Evolutionary conservation across 2,113 vertebrate genomes (phyloP).

Genomic region (Physeter macrocephalus): DNA sequence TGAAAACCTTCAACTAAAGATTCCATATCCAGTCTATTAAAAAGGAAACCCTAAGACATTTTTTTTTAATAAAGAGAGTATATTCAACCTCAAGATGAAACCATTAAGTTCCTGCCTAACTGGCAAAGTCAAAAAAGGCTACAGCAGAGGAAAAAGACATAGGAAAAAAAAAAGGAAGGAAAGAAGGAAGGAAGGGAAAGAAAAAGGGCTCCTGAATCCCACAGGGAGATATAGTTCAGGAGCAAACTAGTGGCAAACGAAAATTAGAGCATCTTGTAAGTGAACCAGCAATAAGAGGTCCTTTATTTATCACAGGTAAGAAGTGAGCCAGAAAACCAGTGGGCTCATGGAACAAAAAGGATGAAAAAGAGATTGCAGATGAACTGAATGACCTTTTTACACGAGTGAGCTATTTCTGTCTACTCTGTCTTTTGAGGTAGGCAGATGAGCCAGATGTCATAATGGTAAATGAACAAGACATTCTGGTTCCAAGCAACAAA

Average conservation of each 20-base stretch:
- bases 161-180: neutral
- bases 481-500: neutral
- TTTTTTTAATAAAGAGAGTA: neutral
- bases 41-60: neutral
- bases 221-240: neutral
- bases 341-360: neutral
- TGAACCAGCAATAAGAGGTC: neutral
- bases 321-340: neutral
- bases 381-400: neutral
- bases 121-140: neutral
- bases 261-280: neutral
- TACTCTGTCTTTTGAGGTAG: neutral
- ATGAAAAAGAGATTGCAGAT: neutral
- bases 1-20: slow-evolving; percentile 23
- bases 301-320: neutral
- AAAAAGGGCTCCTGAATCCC: neutral
- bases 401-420: neutral
- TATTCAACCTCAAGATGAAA: slow-evolving; percentile 17
- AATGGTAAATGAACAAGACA: neutral
- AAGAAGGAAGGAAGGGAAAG: neutral
- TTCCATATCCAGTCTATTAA: neutral
- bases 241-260: slow-evolving; percentile 16
- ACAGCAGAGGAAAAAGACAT: neutral
- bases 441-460: neutral
- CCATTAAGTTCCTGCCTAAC: neutral